phyloP scores from a whole-genome alignment of 1,140 invertebrate genomes.

The Orchesella cincta region DNA sequence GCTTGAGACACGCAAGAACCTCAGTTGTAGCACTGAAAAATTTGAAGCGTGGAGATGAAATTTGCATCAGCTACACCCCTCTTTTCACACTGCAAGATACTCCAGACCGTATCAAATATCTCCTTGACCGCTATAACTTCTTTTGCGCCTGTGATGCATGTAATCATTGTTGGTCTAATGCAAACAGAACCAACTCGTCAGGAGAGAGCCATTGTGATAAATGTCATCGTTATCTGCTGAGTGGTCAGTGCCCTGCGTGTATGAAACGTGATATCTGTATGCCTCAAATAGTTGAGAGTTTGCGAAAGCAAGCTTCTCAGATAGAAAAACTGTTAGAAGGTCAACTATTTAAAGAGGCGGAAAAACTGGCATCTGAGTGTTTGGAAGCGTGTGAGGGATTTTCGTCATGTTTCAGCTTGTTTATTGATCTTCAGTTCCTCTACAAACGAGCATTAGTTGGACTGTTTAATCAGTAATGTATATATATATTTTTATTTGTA shows the following conservation, averaged over 20 bases:
- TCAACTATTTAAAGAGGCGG: background rate
- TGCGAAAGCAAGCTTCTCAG: background rate
- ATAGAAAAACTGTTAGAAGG: background rate
- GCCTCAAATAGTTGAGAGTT: background rate
- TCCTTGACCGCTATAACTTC: conserved; percentile 34
- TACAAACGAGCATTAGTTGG: conserved; percentile 23
- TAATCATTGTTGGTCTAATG: background rate
- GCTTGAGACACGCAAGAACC: conserved; percentile 7
- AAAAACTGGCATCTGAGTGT: background rate
- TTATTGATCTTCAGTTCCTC: conserved; percentile 10
- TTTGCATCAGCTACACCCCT: conserved; percentile 34
- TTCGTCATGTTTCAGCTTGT: conserved; percentile 11
- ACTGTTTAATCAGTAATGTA: conserved; percentile 9
- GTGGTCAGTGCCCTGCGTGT: conserved; percentile 22
- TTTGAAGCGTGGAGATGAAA: conserved; percentile 28
- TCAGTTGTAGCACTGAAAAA: conserved; percentile 33
- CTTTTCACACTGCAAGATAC: conserved; percentile 18
- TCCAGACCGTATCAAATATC: conserved; percentile 26
- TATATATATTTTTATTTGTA: background rate
- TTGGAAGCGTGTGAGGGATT: background rate
- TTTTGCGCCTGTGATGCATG: conserved; percentile 31
- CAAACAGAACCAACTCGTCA: background rate
- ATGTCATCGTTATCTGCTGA: conserved; percentile 14
- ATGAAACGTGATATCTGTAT: background rate
- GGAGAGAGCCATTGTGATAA: background rate